Conservation (phyloP, 1,140 invertebrate species). For the Oedothorax gibbosus region DNA sequence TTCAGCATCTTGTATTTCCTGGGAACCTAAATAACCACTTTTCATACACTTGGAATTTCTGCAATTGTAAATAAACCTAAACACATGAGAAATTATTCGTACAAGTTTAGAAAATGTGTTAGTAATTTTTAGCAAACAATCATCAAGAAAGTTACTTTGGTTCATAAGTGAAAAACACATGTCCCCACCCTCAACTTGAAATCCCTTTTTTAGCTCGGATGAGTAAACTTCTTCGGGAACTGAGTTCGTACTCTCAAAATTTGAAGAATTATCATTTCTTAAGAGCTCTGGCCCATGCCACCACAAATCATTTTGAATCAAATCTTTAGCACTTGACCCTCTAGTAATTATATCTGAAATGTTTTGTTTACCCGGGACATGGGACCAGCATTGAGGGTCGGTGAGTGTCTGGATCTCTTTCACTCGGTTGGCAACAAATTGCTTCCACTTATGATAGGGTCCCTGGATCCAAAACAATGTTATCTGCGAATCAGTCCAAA, state of each 20-base stretch:
- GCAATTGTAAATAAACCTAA: neutral
- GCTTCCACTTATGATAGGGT: slow-evolving; percentile 63
- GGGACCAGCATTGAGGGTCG: slow-evolving; percentile 9
- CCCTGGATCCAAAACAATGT: slow-evolving; percentile 66
- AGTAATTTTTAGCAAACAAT: neutral
- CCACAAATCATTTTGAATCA: slow-evolving; percentile 8
- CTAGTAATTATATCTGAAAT: neutral
- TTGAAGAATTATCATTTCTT: neutral
- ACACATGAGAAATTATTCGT: neutral
- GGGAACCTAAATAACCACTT: neutral
- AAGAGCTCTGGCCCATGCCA: slow-evolving; percentile 25
- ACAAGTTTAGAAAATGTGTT: neutral
- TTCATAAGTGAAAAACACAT: slow-evolving; percentile 1
- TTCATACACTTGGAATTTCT: neutral
- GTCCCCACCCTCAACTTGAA: neutral
- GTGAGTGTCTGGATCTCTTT: slow-evolving; percentile 5
- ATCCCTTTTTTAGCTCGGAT: neutral
- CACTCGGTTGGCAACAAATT: slow-evolving; percentile 27
- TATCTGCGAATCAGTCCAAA: slow-evolving; percentile 67
- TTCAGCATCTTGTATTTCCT: neutral
- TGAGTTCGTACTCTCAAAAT: neutral
- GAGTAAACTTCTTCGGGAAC: neutral
- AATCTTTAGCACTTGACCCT: slow-evolving; percentile 6
- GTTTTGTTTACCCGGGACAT: neutral
- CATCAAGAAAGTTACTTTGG: neutral